phyloP scores from a whole-genome alignment of 2,888 invertebrate species.

The Tetheella fluctuosa region DNA sequence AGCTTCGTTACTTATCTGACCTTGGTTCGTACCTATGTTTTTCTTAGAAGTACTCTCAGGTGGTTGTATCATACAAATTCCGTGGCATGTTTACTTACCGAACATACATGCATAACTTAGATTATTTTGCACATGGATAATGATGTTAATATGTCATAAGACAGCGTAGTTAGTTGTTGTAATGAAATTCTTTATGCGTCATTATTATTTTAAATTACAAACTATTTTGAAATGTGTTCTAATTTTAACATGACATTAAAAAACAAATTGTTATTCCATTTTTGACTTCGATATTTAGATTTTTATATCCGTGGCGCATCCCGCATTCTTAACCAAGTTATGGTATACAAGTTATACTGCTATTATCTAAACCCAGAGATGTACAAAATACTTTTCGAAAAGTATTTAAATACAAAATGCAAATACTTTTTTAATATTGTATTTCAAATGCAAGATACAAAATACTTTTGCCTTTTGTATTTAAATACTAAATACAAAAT shows the following conservation, averaged over 20 bases:
- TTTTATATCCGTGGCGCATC: not conserved
- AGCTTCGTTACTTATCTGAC: slow-evolving; percentile 52
- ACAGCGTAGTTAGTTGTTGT: not conserved
- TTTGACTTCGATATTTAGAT: not conserved
- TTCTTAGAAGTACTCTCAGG: slow-evolving; percentile 54
- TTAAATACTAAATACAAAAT: too few relatives aligned
- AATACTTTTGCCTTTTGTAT: too few relatives aligned
- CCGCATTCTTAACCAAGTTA: not conserved
- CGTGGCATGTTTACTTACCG: slow-evolving; percentile 48
- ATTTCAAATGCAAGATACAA: too few relatives aligned
- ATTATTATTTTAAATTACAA: not conserved
- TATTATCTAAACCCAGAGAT: not conserved
- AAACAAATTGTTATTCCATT: not conserved
- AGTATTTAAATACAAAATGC: too few relatives aligned
- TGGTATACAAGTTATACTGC: too few relatives aligned
- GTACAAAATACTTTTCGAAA: too few relatives aligned
- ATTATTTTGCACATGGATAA: slow-evolving; percentile 11
- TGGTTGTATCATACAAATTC: slow-evolving; percentile 62
- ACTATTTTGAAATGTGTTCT: not conserved
- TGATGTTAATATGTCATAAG: slow-evolving; percentile 7
- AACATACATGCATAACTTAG: slow-evolving; percentile 21
- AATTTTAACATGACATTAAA: not conserved
- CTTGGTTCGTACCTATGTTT: slow-evolving; percentile 53
- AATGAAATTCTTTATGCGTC: not conserved
- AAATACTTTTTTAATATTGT: too few relatives aligned